Evolutionary conservation across 2,113 vertebrate species (phyloP), one percentile per base, ranked within the genome.

Genomic region (Ciconia maguari): DNA sequence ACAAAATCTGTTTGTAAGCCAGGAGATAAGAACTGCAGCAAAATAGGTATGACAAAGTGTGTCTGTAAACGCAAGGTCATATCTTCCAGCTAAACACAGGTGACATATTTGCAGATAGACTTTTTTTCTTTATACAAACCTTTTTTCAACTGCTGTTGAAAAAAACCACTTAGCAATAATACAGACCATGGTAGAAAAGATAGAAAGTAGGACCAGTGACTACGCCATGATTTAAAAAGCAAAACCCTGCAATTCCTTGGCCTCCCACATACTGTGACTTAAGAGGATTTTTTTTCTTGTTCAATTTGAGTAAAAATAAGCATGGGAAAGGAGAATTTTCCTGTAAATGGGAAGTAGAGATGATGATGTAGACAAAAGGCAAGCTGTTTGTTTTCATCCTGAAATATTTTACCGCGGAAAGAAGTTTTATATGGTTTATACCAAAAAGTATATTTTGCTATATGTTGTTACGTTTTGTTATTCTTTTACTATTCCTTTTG

Each of bases 261-360:
- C 80, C 51, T 96, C 81, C 74, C 55, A 61, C 75, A 24, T 94
- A 44, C 70, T 75, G 54, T 64, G 62, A 61, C 54, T 94, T 71
- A 62, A 83, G 72, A 68, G 49, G 64, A 34, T 79, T 81, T 64
- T 76, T 89, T 62, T 42, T 58, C 38, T 81, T 94, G 87, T 93
- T 95, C 90, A 72, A 49, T 87, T 72, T 32, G 32, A 52, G 65
- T 93, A 68, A 86, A 94, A 92, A 89, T 91, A 90, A 79, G 29
- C 51, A 41, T 70, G 75, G 57, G 66, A 65, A 88, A 84, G 48
- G 51, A 68, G 44, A 85, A 79, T 34, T 93, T 96, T 42, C 5
- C 65, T 93, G 27, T 71, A 83, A 88, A 76, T 51, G 49, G 48
- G 72, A 91, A 51, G 44, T 54, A 60, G 34, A 81, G 21, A 17